Conservation (phyloP, 1,140 invertebrate species). For the Pseudoatta argentina region DNA sequence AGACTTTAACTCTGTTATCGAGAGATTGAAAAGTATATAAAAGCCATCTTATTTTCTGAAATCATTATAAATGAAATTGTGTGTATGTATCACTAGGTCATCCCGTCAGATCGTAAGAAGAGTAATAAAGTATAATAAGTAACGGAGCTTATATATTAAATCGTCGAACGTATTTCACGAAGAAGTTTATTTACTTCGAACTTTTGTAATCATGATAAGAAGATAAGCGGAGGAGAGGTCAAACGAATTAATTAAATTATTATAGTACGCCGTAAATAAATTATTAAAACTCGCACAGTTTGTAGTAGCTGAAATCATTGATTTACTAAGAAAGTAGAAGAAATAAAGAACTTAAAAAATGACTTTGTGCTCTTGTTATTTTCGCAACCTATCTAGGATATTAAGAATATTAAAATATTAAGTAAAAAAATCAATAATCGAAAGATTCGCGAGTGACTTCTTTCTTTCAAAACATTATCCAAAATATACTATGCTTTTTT, state of each 20-base stretch:
- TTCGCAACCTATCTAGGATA: slow-evolving; percentile 21
- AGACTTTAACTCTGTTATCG: slow-evolving; percentile 56
- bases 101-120: slow-evolving; percentile 21
- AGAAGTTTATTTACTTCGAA: slow-evolving; percentile 70
- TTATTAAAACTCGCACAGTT: slow-evolving; percentile 80
- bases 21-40: slow-evolving; percentile 62
- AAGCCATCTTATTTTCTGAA: slow-evolving; percentile 65
- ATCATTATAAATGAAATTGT: slow-evolving; percentile 56
- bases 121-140: slow-evolving; percentile 47
- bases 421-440: too few species aligned
- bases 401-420: too few species aligned
- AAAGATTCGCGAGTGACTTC: too few species aligned
- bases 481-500: too few species aligned
- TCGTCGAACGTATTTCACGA: slow-evolving; percentile 72
- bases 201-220: slow-evolving; percentile 76
- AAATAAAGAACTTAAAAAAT: slow-evolving; percentile 83
- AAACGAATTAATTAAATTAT: slow-evolving; percentile 78
- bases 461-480: too few species aligned
- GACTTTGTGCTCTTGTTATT: slow-evolving; percentile 58
- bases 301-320: slow-evolving; percentile 84
- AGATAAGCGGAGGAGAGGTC: slow-evolving; percentile 68
- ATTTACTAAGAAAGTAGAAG: slow-evolving; percentile 83
- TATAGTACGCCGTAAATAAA: slow-evolving; percentile 77
- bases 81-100: slow-evolving; percentile 1
- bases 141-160: slow-evolving; percentile 73